These are phyloP conservation scores for Pherbina coryleti DNA, from an alignment of 2,888 invertebrate species.

Conservation along the genomic window DNA sequence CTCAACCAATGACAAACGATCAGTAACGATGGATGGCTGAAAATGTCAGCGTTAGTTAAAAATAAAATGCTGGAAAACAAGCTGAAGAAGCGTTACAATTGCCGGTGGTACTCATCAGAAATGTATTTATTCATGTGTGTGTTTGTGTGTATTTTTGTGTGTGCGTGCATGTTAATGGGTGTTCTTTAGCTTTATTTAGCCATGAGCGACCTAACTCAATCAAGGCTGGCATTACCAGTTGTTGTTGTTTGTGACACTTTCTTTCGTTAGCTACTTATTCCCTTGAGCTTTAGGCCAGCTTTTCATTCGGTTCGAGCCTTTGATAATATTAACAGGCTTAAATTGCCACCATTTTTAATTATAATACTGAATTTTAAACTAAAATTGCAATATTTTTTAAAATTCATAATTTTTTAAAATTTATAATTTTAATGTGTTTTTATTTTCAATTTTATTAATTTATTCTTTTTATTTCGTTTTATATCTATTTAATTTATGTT, in stretches of 20 bases:
- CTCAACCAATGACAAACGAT: constrained; percentile 40
- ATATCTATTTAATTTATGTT: too few species aligned
- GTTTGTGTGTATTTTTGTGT: neutral
- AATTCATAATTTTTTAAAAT: too few species aligned
- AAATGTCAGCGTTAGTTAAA: constrained; percentile 49
- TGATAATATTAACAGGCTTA: too few species aligned
- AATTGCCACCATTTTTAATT: too few species aligned
- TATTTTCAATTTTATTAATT: too few species aligned
- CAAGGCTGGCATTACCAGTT: constrained; percentile 10
- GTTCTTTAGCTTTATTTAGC: neutral
- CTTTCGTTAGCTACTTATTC: neutral
- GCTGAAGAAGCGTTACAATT: neutral
- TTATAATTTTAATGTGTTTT: too few species aligned
- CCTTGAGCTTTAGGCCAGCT: neutral
- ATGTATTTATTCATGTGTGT: neutral
- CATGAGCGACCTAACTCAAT: constrained; percentile 8
- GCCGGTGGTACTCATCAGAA: neutral
- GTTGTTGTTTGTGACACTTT: neutral
- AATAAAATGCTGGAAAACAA: neutral
- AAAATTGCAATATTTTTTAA: too few species aligned
- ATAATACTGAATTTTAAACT: too few species aligned
- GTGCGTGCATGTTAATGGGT: neutral
- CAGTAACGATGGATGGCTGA: constrained; percentile 43
- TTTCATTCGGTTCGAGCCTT: too few species aligned
- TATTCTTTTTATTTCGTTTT: too few species aligned